These are phyloP conservation scores for Montipora foliosa DNA, from an alignment of 64 coral and sea anemone species.

Conservation along the genomic window DNA sequence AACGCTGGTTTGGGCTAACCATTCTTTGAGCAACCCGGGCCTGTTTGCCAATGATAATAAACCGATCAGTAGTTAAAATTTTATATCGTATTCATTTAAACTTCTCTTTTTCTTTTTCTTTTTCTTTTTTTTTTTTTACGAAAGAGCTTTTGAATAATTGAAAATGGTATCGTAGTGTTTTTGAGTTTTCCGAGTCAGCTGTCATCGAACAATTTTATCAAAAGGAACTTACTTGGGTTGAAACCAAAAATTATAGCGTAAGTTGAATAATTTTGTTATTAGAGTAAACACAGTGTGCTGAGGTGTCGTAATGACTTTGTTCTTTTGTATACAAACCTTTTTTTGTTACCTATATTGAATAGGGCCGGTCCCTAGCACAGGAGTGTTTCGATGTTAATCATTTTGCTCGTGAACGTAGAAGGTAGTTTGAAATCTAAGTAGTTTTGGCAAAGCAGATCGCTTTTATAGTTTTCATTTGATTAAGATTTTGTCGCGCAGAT, in stretches of 20 bases:
- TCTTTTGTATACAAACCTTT: background rate
- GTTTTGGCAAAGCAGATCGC: background rate
- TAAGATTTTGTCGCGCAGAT: background rate
- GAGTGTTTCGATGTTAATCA: background rate
- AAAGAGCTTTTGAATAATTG: too few species aligned
- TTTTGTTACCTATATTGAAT: background rate
- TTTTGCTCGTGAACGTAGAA: background rate
- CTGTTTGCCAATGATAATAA: background rate
- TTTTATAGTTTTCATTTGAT: background rate
- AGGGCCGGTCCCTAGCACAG: background rate
- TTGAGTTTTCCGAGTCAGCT: too few species aligned
- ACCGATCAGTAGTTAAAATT: background rate
- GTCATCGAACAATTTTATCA: background rate
- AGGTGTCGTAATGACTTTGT: background rate
- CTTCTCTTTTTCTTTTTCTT: background rate
- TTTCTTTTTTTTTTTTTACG: background rate
- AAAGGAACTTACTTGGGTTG: background rate
- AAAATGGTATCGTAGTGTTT: too few species aligned
- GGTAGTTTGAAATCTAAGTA: background rate
- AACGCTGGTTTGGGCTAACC: too few species aligned
- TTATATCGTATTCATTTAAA: background rate
- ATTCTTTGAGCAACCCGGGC: too few species aligned
- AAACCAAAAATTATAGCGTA: background rate
- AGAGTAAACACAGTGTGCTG: background rate
- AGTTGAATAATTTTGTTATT: background rate